These are phyloP conservation scores for Arenaria interpres DNA, from an alignment of 2,113 vertebrate genomes.

Conservation along the genomic window DNA sequence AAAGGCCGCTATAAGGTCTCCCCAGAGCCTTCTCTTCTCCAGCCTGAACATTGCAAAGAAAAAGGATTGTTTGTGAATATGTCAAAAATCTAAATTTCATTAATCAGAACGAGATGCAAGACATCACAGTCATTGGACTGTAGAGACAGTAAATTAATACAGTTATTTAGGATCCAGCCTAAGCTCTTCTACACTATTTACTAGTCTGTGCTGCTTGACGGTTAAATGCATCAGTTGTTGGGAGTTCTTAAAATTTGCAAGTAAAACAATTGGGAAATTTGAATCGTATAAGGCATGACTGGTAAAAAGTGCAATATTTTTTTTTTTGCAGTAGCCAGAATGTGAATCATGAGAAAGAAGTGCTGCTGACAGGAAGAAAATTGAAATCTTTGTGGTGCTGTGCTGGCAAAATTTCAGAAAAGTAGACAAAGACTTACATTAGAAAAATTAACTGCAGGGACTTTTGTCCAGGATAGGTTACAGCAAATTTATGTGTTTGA, in stretches of 20 bases:
- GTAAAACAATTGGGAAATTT: background rate
- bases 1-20: too few relatives aligned
- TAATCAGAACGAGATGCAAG: background rate
- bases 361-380: slow-evolving; percentile 32
- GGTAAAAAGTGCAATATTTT: background rate
- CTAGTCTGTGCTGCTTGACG: background rate
- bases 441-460: background rate
- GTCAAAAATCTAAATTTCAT: background rate
- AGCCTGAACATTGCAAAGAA: background rate
- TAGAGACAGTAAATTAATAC: background rate
- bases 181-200: background rate
- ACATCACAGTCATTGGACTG: background rate
- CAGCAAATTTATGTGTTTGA: slow-evolving; percentile 9
- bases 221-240: background rate
- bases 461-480: background rate
- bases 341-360: background rate
- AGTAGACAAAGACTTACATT: background rate
- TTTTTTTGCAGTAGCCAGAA: background rate
- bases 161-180: background rate
- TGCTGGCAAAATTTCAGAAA: slow-evolving; percentile 45
- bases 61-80: background rate
- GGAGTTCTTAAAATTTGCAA: background rate
- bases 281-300: background rate
- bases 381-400: slow-evolving; percentile 27
- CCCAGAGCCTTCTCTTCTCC: too few relatives aligned